Base-by-base conservation (phyloP, 1,140 invertebrate species). In the Drosophila seguyi region DNA sequence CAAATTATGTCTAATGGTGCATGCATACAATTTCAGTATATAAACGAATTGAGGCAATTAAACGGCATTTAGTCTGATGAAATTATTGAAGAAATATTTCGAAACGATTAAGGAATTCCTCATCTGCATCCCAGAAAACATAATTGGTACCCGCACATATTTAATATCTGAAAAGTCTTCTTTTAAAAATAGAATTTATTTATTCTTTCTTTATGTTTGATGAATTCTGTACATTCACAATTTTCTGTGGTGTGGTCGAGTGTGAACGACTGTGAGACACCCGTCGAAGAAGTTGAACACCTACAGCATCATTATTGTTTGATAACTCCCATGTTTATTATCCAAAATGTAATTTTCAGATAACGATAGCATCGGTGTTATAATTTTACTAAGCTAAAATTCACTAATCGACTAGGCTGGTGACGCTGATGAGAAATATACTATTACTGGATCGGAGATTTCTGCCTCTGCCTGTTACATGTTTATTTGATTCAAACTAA, bases 131-230 rank as follows among this genome's bases (percentile, higher is more conserved):
- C 11, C 16, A 1, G 25, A 18, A 22, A 16, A 36, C 2, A 16
- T 10, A 38, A 29, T 34, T 2, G 6, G 6, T 22, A 56, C 67
- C 67, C 63, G 63, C 48, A 71, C 8, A 11, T 27, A n/a, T 29
- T 29, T 10, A 1, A 3, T 18, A 48, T 48, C 10, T n/a, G n/a
- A 3, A 2, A 29, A 16, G 20, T 16, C 3, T 25, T 16, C 11
- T 13, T 13, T 36, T 36, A 8, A 36, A 34, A 34, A 34, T 34
- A 34, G 10, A 8, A 31, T 34, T 22, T 20, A 22, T 8, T 8
- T 10, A 20, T 31, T 52, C 0, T 52, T 20, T 2, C 8, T 34
- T 16, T n/a, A 50, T 6, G 5, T 6, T 5, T 22, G 14, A 36
- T 36, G 4, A 20, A 6, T n/a, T 36, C 4, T 53, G n/a, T 10